Base-by-base conservation (phyloP, 2,113 vertebrate species). In the Spilogale gracilis region DNA sequence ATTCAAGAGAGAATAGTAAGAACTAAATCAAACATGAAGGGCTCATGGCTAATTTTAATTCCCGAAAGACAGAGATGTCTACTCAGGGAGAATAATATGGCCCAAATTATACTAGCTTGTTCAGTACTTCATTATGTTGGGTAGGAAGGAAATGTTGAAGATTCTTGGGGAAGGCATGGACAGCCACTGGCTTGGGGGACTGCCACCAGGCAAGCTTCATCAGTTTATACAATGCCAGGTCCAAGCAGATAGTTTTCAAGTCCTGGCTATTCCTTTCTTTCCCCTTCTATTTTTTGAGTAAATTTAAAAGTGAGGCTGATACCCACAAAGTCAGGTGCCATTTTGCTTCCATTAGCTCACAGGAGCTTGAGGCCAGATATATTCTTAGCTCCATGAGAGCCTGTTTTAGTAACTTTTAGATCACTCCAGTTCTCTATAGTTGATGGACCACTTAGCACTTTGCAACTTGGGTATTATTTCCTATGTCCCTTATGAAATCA, bases 341-440 rank as follows among this genome's bases (percentile, higher is more conserved):
- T 56, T 1, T 43, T 74, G 30, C 10, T 86, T 82, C 48, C 20
- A 3, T 76, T 88, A 48, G 13, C 27, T 4, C 5, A 10, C 1
- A 54, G 30, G 32, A 45, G 5, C 16, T 52, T 60, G 17, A 93
- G 32, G 45, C 6, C 14, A 61, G 8, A 17, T 54, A 76, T 71
- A 48, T 11, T 73, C 94, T 91, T 61, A 83, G n/a, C 13, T 79
- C 3, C 14, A 4, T 82, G 67, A 71, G 21, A 56, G 81, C 13
- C 11, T 79, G 21, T 82, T 91, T 85, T 38, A 76, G 45, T 48
- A 93, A 81, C 45, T 89, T 78, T 83, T 63, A 71, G 21, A 76
- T 89, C n/a, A 50, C 2, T 88, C 6, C 14, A 81, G 13, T 3
- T 52, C 11, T 79, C 25, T 82, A 12, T 91, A 67, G 14, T 89